Conservation (phyloP, 1,140 invertebrate species). For the Luehdorfia chinensis region DNA sequence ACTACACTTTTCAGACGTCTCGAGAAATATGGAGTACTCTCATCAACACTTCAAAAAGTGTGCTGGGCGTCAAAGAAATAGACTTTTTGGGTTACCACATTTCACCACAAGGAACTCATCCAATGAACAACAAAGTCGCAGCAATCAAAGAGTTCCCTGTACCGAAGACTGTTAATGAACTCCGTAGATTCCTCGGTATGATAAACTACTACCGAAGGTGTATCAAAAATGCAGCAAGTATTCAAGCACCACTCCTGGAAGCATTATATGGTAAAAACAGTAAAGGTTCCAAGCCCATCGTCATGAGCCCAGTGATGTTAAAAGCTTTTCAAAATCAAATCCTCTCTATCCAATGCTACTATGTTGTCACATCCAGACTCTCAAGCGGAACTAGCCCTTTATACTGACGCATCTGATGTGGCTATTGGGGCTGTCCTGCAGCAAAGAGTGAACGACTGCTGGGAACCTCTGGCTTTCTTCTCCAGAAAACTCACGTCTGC, state of each 20-base stretch:
- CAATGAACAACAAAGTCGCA: background rate
- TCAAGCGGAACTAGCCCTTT: background rate
- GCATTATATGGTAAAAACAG: background rate
- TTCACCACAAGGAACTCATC: background rate
- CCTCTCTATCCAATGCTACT: background rate
- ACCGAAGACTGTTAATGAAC: background rate
- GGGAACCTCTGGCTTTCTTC: background rate
- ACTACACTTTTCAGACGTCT: background rate
- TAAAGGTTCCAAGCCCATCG: background rate
- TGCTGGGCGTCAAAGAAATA: background rate
- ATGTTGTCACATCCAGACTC: background rate
- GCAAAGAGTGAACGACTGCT: background rate
- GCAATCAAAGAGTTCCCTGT: background rate
- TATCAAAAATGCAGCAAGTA: background rate
- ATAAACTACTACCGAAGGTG: background rate
- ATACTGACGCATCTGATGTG: background rate
- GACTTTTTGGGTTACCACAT: background rate
- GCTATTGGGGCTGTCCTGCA: background rate
- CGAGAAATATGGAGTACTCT: background rate
- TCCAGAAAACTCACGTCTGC: background rate
- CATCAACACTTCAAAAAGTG: background rate
- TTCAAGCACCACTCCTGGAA: conserved; percentile 1
- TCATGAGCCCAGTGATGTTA: background rate
- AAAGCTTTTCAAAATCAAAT: background rate
- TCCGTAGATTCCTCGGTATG: background rate